Evolutionary conservation across 1,140 invertebrate genomes (phyloP).

Genomic region (Nautilus pompilius): DNA sequence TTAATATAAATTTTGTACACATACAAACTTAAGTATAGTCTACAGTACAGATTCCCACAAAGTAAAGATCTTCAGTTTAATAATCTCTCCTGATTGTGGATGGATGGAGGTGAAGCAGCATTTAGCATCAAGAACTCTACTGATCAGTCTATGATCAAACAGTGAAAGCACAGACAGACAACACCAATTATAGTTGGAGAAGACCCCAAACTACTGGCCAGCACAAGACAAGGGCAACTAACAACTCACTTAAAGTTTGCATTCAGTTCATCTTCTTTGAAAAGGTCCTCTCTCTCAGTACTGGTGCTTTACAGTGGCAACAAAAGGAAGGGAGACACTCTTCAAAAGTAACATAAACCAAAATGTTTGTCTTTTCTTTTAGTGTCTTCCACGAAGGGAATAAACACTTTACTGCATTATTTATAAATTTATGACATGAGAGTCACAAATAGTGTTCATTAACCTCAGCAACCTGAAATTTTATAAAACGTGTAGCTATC

Average conservation of each 20-base stretch:
- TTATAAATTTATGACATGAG: slow-evolving; percentile 5
- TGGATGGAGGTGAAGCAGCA: background rate
- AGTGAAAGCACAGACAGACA: background rate
- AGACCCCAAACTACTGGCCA: background rate
- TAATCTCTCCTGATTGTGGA: background rate
- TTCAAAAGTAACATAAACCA: background rate
- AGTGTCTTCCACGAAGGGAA: background rate
- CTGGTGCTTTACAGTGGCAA: slow-evolving; percentile 11
- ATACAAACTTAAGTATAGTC: no score
- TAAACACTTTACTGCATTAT: slow-evolving; percentile 7
- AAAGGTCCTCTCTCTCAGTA: slow-evolving; percentile 6
- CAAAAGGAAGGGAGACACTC: slow-evolving; percentile 9
- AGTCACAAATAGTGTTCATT: slow-evolving; percentile 6
- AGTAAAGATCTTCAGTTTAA: background rate
- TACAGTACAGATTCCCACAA: no score
- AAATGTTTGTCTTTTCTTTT: background rate
- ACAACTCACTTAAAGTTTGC: slow-evolving; percentile 28
- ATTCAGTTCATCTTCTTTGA: slow-evolving; percentile 20
- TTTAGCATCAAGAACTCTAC: background rate
- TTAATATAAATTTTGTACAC: no score
- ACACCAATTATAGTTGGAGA: background rate
- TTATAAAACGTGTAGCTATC: no score
- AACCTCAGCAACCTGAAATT: no score
- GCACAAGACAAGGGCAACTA: background rate
- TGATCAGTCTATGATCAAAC: background rate